Evolutionary conservation across 1,140 invertebrate species (phyloP), one percentile per base, ranked within the genome.

Genomic region (Onthophagus taurus): DNA sequence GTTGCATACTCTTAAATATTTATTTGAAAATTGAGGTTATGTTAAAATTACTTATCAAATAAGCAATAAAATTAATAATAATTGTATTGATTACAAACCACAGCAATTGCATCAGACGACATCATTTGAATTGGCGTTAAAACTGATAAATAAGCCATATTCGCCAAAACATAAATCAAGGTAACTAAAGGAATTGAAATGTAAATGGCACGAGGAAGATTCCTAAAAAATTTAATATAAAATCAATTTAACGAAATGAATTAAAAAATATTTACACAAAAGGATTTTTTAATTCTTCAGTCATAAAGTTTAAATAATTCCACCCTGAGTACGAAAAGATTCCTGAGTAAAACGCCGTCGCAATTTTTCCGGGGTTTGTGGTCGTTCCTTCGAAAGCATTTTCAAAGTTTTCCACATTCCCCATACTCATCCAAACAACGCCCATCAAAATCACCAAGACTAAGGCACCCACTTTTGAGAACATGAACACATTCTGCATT

Each of bases 251-350:
- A n/a, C 16, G 14, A 33, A 31, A 35, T 34, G 17, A 18, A 16
- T 18, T 35, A 13, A 42, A 9, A 33, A 34, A 8, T 39, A 64
- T 66, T 71, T 71, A 87, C 75, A 81, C 84, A 64, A 88, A 91
- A 3, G 95, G 95, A 67, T 97, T 81, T 60, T 85, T 78, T 0
- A 98, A 63, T 64, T 98, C 95, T 70, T 98, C 95, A 8, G 93
- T 95, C 66, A 98, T 94, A 63, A 95, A 97, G 70, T 97, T 97
- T 31, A 97, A 69, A 61, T 94, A 97, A 68, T 88, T 94, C 89
- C 90, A 97, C 49, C 94, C 94, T 41, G 91, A 92, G 66, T 96
- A 97, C 1, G 92, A 93, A 67, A 96, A 97, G 54, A 97, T 83
- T 50, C 92, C 93, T 0, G 88, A 89, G 66, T 97, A 97, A 61